Base-by-base conservation (phyloP, 92 coral and sea anemone genomes). In the Epizoanthus illoricatus region DNA sequence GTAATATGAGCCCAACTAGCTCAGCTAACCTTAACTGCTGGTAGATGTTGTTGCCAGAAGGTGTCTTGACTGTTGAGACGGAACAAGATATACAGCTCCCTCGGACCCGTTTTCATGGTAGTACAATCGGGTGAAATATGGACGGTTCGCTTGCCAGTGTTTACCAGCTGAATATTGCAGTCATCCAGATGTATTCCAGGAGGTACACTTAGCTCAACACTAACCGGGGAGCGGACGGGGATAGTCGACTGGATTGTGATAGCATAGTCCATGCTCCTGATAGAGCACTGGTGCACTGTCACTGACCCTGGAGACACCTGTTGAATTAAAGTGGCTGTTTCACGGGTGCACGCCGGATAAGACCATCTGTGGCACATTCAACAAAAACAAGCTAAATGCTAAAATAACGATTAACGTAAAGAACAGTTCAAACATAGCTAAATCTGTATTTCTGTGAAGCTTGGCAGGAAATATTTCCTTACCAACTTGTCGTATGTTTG, bases 231-330 rank as follows among this genome's bases (percentile, higher is more conserved):
- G 55, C 81, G 81, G 56, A 75, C 81, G 16, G 81, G 81, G 19
- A 75, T 17, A 39, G 81, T 75, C 57, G 81, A 75, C 19, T 75
- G 81, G 55, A 75, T 60, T 9, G 81, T 75, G 36, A 75, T 69
- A 7, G 56, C 80, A 28, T 75, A 75, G 7, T 40, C 23, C 15
- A 59, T 7, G 81, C 18, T 75, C 1, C 20, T 17, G n/a, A 40
- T 40, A 28, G 81, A 75, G 67, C 81, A 75, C 81, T 75, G 81
- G 7, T 59, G 56, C 1, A 75, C 57, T 7, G 57, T 39, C 42
- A 75, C 39, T 9, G 81, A 59, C 4, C 81, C 81, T n/a, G 81
- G 81, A 5, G 57, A 75, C 24, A 75, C 81, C 81, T 75, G 69
- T 20, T 11, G 69, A 21, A 20, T 23, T 21, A 21, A 64, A 64